phyloP scores from a whole-genome alignment of 2,888 invertebrate species.

The Metalampra italica region DNA sequence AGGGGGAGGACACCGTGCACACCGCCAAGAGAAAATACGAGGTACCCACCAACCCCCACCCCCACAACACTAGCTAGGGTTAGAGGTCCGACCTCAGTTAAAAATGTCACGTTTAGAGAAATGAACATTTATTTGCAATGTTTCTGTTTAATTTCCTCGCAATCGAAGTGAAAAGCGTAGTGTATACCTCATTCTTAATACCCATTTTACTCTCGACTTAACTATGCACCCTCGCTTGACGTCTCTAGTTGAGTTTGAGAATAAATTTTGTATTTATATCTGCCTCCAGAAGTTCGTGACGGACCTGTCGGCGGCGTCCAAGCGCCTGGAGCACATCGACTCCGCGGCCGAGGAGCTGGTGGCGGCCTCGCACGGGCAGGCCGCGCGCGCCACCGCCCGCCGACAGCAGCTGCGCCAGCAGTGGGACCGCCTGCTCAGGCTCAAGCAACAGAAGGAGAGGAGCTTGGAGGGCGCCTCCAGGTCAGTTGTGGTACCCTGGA shows the following conservation, averaged over 20 bases:
- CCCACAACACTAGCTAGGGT: too few species aligned
- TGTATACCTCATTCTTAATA: too few species aligned
- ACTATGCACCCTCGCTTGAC: too few species aligned
- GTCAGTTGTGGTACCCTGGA: constrained; percentile 32
- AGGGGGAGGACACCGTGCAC: constrained; percentile 90
- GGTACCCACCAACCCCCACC: constrained; percentile 50
- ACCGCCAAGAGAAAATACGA: constrained; percentile 97
- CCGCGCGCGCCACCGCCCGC: constrained; percentile 77
- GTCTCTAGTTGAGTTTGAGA: too few species aligned
- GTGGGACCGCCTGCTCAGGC: constrained; percentile 91
- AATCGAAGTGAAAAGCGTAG: too few species aligned
- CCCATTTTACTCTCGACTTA: too few species aligned
- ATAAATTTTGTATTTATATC: too few species aligned
- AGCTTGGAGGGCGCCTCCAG: constrained; percentile 91
- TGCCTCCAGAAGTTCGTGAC: constrained; percentile 89
- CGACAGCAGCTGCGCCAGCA: constrained; percentile 91
- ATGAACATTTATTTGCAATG: too few species aligned
- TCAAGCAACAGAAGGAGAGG: constrained; percentile 93
- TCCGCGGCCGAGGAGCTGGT: constrained; percentile 91
- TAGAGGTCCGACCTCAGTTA: too few species aligned
- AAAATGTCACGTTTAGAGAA: too few species aligned
- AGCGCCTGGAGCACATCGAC: constrained; percentile 93
- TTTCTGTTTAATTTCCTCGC: too few species aligned
- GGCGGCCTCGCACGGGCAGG: constrained; percentile 90
- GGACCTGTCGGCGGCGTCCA: constrained; percentile 95